A percentile compares a stretch with the other conserved stretches of the same genome.
Evolutionary conservation across 2,113 vertebrate species (phyloP).

Genomic region (Todiramphus saurophagus): DNA sequence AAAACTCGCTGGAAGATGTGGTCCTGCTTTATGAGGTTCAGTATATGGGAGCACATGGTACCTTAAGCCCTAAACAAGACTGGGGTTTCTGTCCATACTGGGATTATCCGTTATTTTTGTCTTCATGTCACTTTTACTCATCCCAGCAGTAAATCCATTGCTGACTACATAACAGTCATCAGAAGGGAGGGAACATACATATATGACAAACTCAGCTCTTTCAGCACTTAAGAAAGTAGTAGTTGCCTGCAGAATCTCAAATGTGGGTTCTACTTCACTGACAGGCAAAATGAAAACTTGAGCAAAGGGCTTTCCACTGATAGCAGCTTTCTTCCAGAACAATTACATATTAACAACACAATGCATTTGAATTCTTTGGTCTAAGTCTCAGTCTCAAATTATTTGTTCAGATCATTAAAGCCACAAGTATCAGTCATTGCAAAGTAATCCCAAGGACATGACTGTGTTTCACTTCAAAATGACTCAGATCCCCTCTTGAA

Average conservation of each 20-base stretch:
- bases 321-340: not conserved
- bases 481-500: not conserved
- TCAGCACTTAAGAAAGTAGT: not conserved
- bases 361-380: not conserved
- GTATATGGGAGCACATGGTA: not conserved
- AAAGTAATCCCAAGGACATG: not conserved
- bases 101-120: not conserved
- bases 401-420: not conserved
- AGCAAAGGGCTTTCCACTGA: not conserved
- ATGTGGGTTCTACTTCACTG: not conserved
- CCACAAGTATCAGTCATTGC: not conserved
- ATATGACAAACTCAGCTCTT: not conserved
- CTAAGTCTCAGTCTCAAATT: not conserved
- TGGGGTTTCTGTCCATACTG: not conserved
- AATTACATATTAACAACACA: not conserved
- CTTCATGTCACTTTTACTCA: not conserved
- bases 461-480: not conserved
- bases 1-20: slow-evolving; percentile 83
- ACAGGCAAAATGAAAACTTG: not conserved
- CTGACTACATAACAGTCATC: not conserved
- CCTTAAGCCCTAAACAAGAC: not conserved
- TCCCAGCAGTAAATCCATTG: not conserved
- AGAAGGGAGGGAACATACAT: not conserved
- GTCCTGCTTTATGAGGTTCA: slow-evolving; percentile 90
- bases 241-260: not conserved